Conservation (phyloP, 2,113 vertebrate genomes). For the Dissostichus mawsoni region DNA sequence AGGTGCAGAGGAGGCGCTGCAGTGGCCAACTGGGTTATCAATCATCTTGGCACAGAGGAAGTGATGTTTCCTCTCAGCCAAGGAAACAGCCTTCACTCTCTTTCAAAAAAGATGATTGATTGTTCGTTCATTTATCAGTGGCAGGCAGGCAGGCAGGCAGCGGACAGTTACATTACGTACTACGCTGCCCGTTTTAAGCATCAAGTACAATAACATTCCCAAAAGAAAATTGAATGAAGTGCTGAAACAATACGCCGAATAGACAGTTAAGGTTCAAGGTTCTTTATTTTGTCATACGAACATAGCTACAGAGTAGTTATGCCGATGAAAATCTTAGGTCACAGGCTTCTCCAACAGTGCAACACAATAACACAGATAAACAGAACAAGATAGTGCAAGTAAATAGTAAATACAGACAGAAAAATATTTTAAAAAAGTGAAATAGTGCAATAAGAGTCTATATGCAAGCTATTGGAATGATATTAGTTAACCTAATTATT, state of each 20-base stretch:
- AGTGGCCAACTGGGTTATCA: conserved; percentile 45
- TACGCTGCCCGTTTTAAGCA: not conserved
- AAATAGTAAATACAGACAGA: too few species aligned
- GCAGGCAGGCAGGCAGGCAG: not conserved
- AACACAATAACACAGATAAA: too few species aligned
- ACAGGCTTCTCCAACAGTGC: too few species aligned
- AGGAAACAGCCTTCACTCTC: not conserved
- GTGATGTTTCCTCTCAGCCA: conserved; percentile 5
- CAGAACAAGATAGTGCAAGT: too few species aligned
- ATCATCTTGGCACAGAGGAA: conserved; percentile 49
- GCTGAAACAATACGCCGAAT: not conserved
- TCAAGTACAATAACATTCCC: not conserved
- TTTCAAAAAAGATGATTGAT: not conserved
- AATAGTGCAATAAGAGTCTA: too few species aligned
- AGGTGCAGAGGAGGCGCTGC: conserved; percentile 35
- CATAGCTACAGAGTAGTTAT: too few species aligned
- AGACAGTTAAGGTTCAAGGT: not conserved
- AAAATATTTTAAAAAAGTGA: too few species aligned
- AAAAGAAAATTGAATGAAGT: not conserved
- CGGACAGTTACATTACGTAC: not conserved
- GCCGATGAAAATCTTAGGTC: too few species aligned
- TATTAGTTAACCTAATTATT: too few species aligned
- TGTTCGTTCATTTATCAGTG: not conserved
- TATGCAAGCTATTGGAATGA: too few species aligned
- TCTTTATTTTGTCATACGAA: too few species aligned